Evolutionary conservation across 2,797 vertebrate species (phyloP).

Genomic region (Cephalopachus bancanus): DNA sequence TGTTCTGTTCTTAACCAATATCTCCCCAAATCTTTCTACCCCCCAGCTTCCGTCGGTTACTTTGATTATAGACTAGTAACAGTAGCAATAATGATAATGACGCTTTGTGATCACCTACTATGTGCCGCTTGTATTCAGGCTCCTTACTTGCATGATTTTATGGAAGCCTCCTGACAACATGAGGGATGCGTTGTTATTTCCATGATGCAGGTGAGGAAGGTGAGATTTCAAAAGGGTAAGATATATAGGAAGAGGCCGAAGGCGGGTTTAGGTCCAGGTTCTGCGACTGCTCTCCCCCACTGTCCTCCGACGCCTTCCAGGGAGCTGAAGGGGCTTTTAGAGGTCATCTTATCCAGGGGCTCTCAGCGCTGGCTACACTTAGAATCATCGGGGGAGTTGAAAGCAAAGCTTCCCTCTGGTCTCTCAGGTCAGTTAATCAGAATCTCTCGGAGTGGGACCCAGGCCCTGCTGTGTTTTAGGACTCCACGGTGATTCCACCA

Average conservation of each 20-base stretch:
- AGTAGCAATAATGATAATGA: neutral
- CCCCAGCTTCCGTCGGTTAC: neutral
- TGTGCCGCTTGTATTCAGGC: neutral
- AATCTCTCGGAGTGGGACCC: neutral
- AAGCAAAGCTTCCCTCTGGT: neutral
- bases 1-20: neutral
- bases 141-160: neutral
- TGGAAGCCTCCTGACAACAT: neutral
- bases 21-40: neutral
- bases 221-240: neutral
- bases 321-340: neutral
- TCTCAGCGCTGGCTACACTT: neutral
- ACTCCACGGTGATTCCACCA: neutral
- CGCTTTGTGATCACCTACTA: neutral
- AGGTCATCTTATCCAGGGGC: neutral
- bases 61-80: neutral
- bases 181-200: neutral
- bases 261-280: neutral
- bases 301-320: accelerated
- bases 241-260: neutral
- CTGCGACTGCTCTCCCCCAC: neutral
- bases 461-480: neutral
- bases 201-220: neutral
- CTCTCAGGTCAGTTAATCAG: neutral
- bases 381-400: neutral